Conservation (phyloP, 2,888 invertebrate genomes). For the Nymphalis urticae region DNA sequence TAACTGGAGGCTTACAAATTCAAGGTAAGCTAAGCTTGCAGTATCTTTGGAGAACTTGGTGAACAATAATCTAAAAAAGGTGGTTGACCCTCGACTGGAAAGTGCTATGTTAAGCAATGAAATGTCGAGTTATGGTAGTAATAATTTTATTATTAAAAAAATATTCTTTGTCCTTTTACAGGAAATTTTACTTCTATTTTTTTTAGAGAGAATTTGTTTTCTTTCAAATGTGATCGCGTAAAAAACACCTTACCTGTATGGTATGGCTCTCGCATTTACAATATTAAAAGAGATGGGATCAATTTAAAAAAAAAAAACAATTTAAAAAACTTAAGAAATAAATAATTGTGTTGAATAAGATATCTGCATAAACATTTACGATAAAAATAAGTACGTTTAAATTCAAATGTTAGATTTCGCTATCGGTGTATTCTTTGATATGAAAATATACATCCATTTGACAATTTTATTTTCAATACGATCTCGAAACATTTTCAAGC, state of each 20-base stretch:
- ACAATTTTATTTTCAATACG: constrained; percentile 17
- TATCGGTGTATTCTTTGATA: constrained; percentile 2
- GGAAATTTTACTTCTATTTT: no score
- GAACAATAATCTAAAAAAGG: no score
- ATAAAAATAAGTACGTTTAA: background rate
- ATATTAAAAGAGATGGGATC: background rate
- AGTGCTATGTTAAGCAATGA: no score
- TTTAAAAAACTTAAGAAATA: no score
- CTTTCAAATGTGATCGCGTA: background rate
- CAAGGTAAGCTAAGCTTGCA: no score
- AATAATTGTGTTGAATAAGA: background rate
- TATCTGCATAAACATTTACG: background rate
- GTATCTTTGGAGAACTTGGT: no score
- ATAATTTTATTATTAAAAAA: no score
- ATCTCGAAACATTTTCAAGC: constrained; percentile 19
- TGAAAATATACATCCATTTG: constrained; percentile 8
- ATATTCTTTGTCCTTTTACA: no score
- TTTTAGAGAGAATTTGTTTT: background rate
- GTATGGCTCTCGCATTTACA: background rate
- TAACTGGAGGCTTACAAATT: no score
- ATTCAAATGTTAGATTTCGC: background rate
- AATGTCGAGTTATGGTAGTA: no score
- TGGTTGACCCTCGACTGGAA: no score
- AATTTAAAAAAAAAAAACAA: no score
- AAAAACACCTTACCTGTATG: background rate